A percentile compares a stretch with the other conserved stretches of the same genome.
phyloP scores from a whole-genome alignment of 2,888 invertebrate genomes.

The Fabriciana adippe region DNA sequence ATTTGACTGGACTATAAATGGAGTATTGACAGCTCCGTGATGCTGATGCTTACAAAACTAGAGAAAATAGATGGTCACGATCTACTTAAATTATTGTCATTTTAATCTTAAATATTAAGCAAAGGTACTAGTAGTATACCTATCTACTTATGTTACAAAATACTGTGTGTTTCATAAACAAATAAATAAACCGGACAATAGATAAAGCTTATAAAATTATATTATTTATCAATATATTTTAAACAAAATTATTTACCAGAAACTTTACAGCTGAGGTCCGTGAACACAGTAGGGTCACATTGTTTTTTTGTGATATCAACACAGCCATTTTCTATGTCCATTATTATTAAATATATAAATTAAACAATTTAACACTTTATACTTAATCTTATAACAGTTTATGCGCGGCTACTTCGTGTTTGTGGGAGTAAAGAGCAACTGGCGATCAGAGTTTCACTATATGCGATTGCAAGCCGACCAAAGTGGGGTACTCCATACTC shows the following conservation, averaged over 20 bases:
- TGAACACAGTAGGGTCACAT: conserved; percentile 47
- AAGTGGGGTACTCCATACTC: conserved; percentile 22
- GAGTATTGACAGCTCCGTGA: no score
- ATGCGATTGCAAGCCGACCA: conserved; percentile 1
- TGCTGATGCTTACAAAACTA: no score
- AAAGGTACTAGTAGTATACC: no score
- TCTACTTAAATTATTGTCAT: no score
- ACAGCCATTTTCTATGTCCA: conserved; percentile 52
- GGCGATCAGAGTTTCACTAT: conserved; percentile 21
- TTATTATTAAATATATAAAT: conserved; percentile 34
- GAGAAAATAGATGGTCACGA: no score
- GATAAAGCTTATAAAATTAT: background rate
- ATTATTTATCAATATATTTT: conserved; percentile 2
- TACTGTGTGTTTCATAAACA: background rate
- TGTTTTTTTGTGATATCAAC: conserved; percentile 30
- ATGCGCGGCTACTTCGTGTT: conserved; percentile 9
- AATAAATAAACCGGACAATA: background rate
- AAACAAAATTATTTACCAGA: conserved; percentile 43
- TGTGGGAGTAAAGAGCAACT: conserved; percentile 18
- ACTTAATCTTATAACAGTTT: background rate
- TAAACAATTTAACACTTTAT: background rate
- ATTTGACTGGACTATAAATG: no score
- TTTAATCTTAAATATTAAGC: no score
- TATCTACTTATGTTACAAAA: no score
- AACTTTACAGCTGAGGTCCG: conserved; percentile 47